Conservation (phyloP, 2,113 vertebrate genomes). For the Sminthopsis crassicaudata region DNA sequence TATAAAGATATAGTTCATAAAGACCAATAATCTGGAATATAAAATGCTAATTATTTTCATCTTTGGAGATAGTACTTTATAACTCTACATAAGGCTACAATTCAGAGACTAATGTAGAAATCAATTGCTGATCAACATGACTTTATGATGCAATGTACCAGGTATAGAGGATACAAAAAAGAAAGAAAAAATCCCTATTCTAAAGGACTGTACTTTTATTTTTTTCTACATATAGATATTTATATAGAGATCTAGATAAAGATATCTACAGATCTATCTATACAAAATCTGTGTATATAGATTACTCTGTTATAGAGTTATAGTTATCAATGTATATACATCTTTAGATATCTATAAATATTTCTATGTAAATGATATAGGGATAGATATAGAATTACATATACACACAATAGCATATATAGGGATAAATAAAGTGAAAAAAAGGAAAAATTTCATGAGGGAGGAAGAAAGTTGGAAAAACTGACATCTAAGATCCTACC, state of each 20-base stretch:
- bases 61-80: background rate
- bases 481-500: too few relatives aligned
- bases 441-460: too few relatives aligned
- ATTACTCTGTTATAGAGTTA: background rate
- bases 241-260: background rate
- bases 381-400: background rate
- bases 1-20: background rate
- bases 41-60: background rate
- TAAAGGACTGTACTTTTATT: background rate
- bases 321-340: background rate
- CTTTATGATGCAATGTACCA: background rate
- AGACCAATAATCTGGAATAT: background rate
- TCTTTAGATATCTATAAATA: background rate
- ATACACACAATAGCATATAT: background rate
- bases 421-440: too few relatives aligned
- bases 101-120: background rate
- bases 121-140: background rate
- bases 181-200: background rate
- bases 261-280: background rate
- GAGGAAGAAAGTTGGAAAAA: too few relatives aligned
- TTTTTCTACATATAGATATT: background rate
- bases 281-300: background rate
- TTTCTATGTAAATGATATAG: background rate
- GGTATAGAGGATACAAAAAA: background rate
- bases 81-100: background rate